Conservation (phyloP, 2,888 invertebrate genomes). For the Euphydryas editha region DNA sequence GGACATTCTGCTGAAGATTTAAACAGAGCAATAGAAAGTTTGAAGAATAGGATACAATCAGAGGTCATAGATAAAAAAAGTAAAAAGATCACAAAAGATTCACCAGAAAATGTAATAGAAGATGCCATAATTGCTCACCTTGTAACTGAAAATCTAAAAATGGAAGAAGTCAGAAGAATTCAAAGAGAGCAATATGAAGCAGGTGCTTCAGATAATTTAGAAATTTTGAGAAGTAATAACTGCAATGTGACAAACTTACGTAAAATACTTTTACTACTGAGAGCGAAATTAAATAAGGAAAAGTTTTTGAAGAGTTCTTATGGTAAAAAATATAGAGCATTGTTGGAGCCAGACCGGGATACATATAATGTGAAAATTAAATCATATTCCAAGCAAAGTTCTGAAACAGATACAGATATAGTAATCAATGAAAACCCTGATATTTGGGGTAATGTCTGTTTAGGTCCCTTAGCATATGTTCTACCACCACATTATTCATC, state of each 20-base stretch:
- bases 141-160: conserved; percentile 53
- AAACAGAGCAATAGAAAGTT: conserved; percentile 61
- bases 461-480: conserved; percentile 51
- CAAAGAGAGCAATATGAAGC: conserved; percentile 35
- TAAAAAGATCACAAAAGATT: conserved; percentile 52
- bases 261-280: conserved; percentile 60
- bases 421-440: conserved; percentile 48
- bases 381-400: conserved; percentile 62
- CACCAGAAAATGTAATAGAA: conserved; percentile 58
- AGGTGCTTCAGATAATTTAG: conserved; percentile 6
- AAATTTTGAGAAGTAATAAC: not conserved
- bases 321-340: conserved; percentile 48
- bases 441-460: conserved; percentile 59
- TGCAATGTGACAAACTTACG: conserved; percentile 56
- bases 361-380: conserved; percentile 52
- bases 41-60: conserved; percentile 63
- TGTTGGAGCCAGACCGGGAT: conserved; percentile 45
- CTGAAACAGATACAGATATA: conserved; percentile 42
- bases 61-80: conserved; percentile 53
- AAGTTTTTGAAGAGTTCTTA: conserved; percentile 51
- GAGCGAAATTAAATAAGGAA: conserved; percentile 54
- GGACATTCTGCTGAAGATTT: conserved; percentile 59
- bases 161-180: conserved; percentile 43
- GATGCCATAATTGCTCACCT: conserved; percentile 61
- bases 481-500: conserved; percentile 67